Evolutionary conservation across 2,113 vertebrate genomes (phyloP).

Genomic region (Emydocephalus ijimae): DNA sequence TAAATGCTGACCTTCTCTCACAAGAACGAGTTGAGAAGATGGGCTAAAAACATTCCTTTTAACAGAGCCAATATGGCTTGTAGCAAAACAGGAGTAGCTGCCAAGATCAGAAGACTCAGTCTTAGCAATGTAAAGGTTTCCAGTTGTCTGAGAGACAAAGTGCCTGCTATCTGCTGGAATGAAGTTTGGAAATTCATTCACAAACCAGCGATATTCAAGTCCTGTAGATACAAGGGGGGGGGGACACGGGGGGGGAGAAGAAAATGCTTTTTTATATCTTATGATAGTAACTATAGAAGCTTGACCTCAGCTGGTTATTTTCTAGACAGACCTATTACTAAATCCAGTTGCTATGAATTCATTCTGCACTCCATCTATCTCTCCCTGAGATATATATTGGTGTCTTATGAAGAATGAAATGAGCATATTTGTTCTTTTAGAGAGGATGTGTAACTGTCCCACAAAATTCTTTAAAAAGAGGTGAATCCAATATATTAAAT

Average conservation of each 20-base stretch:
- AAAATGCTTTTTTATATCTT: background rate
- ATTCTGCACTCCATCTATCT: background rate
- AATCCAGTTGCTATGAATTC: background rate
- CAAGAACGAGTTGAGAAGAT: conserved; percentile 81
- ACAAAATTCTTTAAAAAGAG: background rate
- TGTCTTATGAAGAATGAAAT: background rate
- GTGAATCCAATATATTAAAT: background rate
- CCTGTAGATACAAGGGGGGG: conserved; percentile 61
- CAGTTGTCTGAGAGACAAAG: conserved; percentile 93
- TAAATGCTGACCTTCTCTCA: conserved; percentile 78
- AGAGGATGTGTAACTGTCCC: background rate
- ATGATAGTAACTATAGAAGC: background rate
- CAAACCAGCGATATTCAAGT: conserved; percentile 90
- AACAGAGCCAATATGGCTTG: conserved; percentile 89
- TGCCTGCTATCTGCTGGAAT: conserved; percentile 78
- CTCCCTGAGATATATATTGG: background rate
- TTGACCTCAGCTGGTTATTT: background rate
- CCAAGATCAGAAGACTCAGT: conserved; percentile 84
- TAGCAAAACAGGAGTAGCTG: conserved; percentile 92
- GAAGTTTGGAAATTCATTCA: conserved; percentile 94
- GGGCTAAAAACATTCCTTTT: conserved; percentile 97
- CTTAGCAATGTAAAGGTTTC: conserved; percentile 91
- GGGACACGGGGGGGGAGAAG: too few relatives aligned
- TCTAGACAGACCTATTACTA: background rate
- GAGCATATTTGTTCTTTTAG: background rate